Evolutionary conservation across 2,888 invertebrate species (phyloP).

Genomic region (Hoplodrina blanda): DNA sequence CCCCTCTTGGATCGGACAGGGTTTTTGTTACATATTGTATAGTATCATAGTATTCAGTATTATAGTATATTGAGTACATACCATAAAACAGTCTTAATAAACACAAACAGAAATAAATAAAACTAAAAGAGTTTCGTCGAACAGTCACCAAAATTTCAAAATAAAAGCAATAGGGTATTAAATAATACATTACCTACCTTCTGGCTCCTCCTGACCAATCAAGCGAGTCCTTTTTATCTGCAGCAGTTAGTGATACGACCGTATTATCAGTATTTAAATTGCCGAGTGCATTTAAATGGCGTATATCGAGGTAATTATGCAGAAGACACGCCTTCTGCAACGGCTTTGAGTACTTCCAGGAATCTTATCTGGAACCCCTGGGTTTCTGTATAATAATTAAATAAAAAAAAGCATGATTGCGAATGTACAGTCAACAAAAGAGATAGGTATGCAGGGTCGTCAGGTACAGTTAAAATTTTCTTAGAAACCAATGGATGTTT

Average conservation of each 20-base stretch:
- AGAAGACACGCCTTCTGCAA: constrained; percentile 71
- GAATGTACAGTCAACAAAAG: too few species aligned
- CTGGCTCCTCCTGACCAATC: constrained; percentile 63
- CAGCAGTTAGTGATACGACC: constrained; percentile 54
- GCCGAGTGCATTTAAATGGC: constrained; percentile 75
- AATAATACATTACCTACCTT: constrained; percentile 27
- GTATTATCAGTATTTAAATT: constrained; percentile 72
- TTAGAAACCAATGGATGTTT: too few species aligned
- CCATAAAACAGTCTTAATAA: background rate
- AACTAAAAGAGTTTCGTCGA: background rate
- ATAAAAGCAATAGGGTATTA: constrained; percentile 29
- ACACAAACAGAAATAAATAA: background rate
- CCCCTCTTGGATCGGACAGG: too few species aligned
- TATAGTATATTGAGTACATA: too few species aligned
- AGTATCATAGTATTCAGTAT: too few species aligned
- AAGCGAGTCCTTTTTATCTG: constrained; percentile 71
- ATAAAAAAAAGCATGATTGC: constrained; percentile 31
- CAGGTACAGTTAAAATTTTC: too few species aligned
- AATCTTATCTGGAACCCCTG: constrained; percentile 43
- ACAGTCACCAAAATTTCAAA: background rate
- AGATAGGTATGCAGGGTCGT: too few species aligned
- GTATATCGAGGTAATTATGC: constrained; percentile 80
- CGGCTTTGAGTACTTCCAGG: constrained; percentile 41
- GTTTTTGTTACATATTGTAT: too few species aligned
- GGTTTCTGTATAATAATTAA: constrained; percentile 34